These are phyloP conservation scores for Acyrthosiphon pisum DNA, from an alignment of 1,140 invertebrate genomes.

Conservation along the genomic window DNA sequence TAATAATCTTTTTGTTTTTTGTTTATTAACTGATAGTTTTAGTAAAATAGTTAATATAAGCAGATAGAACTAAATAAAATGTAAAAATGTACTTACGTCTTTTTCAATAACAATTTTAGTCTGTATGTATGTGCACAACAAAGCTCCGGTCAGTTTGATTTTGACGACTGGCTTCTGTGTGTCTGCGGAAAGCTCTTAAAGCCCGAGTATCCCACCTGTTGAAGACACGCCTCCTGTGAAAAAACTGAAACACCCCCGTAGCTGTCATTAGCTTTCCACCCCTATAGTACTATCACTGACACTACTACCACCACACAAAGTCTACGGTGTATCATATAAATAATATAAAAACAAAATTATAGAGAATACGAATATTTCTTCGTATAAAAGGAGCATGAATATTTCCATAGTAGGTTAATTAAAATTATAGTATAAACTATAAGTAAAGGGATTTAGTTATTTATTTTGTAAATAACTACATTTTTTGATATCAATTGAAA, in stretches of 20 bases:
- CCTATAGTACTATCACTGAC: background rate
- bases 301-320: constrained; percentile 8
- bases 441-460: background rate
- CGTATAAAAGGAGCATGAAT: background rate
- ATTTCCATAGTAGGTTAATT: background rate
- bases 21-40: background rate
- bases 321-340: background rate
- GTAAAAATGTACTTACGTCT: constrained; percentile 46
- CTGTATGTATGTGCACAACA: constrained; percentile 12
- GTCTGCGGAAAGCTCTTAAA: constrained; percentile 54
- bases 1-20: background rate
- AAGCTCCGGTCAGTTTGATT: constrained; percentile 49
- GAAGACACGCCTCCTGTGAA: constrained; percentile 46
- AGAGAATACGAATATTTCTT: background rate
- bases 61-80: background rate
- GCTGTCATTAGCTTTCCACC: constrained; percentile 46
- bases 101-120: constrained; percentile 39
- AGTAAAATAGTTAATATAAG: background rate
- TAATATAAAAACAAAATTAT: background rate
- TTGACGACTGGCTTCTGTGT: constrained; percentile 49
- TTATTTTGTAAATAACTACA: background rate
- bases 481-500: background rate
- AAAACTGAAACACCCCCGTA: constrained; percentile 32
- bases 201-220: constrained; percentile 47
- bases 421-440: background rate